Conservation (phyloP, 2,888 invertebrate species). For the Caenorhabditis sp. region DNA sequence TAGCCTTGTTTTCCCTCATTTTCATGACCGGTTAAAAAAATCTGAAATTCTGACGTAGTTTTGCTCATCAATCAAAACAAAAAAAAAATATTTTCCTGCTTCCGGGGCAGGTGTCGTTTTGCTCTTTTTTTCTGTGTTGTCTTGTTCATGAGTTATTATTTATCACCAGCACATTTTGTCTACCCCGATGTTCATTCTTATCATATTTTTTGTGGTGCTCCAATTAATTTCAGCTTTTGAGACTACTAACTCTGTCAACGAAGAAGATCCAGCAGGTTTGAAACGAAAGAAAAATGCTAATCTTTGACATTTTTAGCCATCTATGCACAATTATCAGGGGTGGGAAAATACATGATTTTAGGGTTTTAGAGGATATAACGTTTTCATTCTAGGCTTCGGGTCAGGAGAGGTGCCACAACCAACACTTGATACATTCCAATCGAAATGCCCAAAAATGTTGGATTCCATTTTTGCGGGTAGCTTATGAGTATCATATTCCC, state of each 20-base stretch:
- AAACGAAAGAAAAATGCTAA: neutral
- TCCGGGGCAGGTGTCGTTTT: neutral
- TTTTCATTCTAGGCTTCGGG: conserved; percentile 26
- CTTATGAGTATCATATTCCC: neutral
- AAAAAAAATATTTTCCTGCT: neutral
- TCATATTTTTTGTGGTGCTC: neutral
- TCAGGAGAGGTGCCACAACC: conserved; percentile 15
- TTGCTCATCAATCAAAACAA: neutral
- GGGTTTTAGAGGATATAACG: neutral
- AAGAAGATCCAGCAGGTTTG: neutral
- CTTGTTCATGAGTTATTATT: neutral
- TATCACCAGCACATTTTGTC: too few relatives aligned
- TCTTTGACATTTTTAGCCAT: neutral
- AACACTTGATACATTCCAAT: conserved; percentile 11
- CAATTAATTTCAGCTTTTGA: neutral
- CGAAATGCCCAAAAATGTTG: conserved; percentile 48
- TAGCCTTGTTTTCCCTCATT: neutral
- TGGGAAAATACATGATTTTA: neutral
- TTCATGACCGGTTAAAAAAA: neutral
- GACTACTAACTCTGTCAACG: neutral
- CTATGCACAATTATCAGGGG: neutral
- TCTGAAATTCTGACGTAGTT: neutral
- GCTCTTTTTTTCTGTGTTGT: neutral
- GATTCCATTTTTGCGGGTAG: conserved; percentile 47
- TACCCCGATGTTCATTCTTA: neutral